Base-by-base conservation (phyloP, 2,797 vertebrate genomes). In the Crax fasciolata region DNA sequence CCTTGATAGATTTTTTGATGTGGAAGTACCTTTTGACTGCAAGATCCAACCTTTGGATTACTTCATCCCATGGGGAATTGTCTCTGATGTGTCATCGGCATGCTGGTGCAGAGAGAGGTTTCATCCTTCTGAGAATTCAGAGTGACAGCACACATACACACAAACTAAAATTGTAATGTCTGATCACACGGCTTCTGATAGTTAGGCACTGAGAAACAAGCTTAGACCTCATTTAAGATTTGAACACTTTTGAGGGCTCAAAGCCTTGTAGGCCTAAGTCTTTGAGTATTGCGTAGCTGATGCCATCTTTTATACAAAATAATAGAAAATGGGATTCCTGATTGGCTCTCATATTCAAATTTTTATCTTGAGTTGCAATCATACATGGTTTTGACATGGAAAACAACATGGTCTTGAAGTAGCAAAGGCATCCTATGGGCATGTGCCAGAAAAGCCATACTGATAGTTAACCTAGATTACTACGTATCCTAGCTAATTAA, bases 61-160 rank as follows among this genome's bases (percentile, higher is more conserved):
- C 44, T 70, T 86, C 13, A 55, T 87, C 84, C 76, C 49, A 38
- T 38, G 63, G 39, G 21, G 67, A 91, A 27, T 18, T 89, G n/a
- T 76, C 91, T 86, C 76, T 80, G 74, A 91, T 88, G 92, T 67
- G 76, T 87, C 85, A 82, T n/a, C 87, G 4, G 66, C 65, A 54
- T 28, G 61, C 55, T 91, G 44, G 23, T 65, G 13, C 28, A 73
- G 13, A 84, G 16, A 93, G 25, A 91, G 48, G 84, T 66, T 70
- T 88, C 57, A 74, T 70, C 63, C 78, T 91, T 66, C 76, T 35
- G 41, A 84, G 67, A 81, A 79, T 51, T 84, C 59, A 71, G 58
- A 75, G n/a, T 51, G 82, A 84, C 19, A 90, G 70, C 48, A 71
- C 92, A 59, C 32, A 72, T 39, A 55, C 16, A 23, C 6, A 71